Base-by-base conservation (phyloP, 2,797 vertebrate genomes). In the Coregonus suidteri region DNA sequence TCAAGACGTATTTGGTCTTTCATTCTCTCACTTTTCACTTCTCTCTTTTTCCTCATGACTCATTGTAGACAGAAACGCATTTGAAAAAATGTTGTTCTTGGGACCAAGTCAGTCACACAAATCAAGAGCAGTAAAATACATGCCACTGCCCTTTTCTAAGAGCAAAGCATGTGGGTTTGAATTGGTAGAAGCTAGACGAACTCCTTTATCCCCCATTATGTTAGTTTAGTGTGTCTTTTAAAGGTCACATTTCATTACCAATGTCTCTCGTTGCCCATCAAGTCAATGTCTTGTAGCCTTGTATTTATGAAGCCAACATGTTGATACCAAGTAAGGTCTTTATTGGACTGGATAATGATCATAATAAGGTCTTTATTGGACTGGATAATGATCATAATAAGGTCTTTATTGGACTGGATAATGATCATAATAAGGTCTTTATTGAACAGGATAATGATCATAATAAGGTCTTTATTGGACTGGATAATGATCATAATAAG, bases 71-170 rank as follows among this genome's bases (percentile, higher is more conserved):
- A 59, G 37, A 78, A 72, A 78, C 51, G 53, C 37, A 20, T 75
- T 54, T 81, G 30, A 20, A 20, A 20, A 20, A 20, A 20, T 73
- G 20, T 78, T 81, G 75, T 77, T 79, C 80, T 77, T 70, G 74
- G 59, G 62, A 20, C 41, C 41, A 41, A 76, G 71, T 62, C 20
- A 20, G 20, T 20, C 20, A 20, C 20, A 20, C 20, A 20, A 20
- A 20, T 20, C 20, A 20, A 20, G 20, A 70, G 35, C 15, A 67
- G 64, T 73, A 76, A 83, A 70, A 20, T 71, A 76, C 83, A 75
- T 79, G 54, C 75, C 77, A 77, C 81, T 37, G 66, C 3, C 65
- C 51, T 65, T 73, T 72, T 71, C 51, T 62, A 25, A 25, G n/a
- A 62, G 20, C 30, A 51, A 47, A 70, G 18, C 64, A 75, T 6